phyloP scores from a whole-genome alignment of 2,888 invertebrate genomes.

The Sceliomorpha sp. region DNA sequence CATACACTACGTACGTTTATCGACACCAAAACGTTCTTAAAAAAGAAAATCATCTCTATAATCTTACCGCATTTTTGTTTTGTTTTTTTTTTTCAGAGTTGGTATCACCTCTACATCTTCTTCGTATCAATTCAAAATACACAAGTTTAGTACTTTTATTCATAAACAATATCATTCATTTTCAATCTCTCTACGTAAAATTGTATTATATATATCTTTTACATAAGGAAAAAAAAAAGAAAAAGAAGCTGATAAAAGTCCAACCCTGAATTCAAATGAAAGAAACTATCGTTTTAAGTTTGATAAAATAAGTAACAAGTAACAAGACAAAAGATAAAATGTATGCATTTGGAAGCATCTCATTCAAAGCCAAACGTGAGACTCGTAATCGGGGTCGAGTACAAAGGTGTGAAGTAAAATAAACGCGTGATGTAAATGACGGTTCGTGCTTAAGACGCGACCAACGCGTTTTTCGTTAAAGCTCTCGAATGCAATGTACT shows the following conservation, averaged over 20 bases:
- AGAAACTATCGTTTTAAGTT: not conserved
- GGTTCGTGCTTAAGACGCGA: not conserved
- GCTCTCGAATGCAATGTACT: no score
- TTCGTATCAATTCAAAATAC: conserved; percentile 3
- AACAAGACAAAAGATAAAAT: not conserved
- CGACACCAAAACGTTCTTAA: conserved; percentile 57
- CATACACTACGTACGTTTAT: no score
- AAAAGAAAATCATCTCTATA: conserved; percentile 48
- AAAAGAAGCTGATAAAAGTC: not conserved
- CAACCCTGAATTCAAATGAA: conserved; percentile 4
- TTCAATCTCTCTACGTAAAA: no score
- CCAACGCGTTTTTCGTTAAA: not conserved
- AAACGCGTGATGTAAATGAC: conserved; percentile 2
- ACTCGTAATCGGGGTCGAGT: not conserved
- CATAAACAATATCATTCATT: conserved; percentile 8
- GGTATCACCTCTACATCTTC: not conserved
- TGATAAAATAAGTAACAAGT: not conserved
- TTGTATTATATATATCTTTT: no score
- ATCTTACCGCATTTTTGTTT: no score
- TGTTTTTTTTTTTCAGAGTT: conserved; percentile 23
- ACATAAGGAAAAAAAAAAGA: conserved; percentile 3
- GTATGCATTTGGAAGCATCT: conserved; percentile 7
- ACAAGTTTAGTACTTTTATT: not conserved
- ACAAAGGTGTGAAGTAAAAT: not conserved
- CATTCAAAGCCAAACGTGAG: conserved; percentile 11